A percentile compares a stretch with the other conserved stretches of the same genome.
These are phyloP conservation scores for Macrobrachium nipponense DNA, from an alignment of 1,140 invertebrate species.

Conservation along the genomic window DNA sequence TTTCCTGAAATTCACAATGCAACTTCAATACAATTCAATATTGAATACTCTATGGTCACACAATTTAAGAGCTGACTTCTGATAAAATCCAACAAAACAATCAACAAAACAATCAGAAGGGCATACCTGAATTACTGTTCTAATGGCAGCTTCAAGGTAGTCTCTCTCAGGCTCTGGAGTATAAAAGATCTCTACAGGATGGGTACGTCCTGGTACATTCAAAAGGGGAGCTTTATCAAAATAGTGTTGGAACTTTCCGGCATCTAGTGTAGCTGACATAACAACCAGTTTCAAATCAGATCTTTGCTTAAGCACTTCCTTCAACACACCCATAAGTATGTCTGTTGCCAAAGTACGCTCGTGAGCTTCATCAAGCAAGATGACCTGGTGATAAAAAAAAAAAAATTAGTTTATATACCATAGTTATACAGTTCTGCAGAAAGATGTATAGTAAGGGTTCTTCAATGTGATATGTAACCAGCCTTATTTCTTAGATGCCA, in stretches of 20 bases:
- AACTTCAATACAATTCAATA: neutral
- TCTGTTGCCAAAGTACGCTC: conserved; percentile 98
- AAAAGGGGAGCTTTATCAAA: conserved; percentile 98
- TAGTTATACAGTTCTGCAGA: too few species aligned
- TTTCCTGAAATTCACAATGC: neutral
- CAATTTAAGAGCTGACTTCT: neutral
- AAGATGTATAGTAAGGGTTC: too few species aligned
- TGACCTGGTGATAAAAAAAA: conserved; percentile 72
- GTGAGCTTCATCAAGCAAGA: conserved; percentile 98
- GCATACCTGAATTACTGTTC: conserved; percentile 90
- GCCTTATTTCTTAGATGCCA: too few species aligned
- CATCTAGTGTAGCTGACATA: conserved; percentile 99
- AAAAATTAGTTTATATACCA: too few species aligned
- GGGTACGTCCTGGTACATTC: conserved; percentile 96
- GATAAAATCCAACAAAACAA: neutral
- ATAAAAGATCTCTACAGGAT: conserved; percentile 99
- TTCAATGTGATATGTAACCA: too few species aligned
- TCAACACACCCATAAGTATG: conserved; percentile 98
- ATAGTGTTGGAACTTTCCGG: conserved; percentile 98
- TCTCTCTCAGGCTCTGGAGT: conserved; percentile 98
- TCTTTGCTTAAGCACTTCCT: conserved; percentile 96
- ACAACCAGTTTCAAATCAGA: conserved; percentile 96
- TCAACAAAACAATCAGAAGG: neutral
- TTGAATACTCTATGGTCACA: neutral
- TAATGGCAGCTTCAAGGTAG: conserved; percentile 97